Conservation (phyloP, 1,140 invertebrate species). For the Neodiprion lecontei region DNA sequence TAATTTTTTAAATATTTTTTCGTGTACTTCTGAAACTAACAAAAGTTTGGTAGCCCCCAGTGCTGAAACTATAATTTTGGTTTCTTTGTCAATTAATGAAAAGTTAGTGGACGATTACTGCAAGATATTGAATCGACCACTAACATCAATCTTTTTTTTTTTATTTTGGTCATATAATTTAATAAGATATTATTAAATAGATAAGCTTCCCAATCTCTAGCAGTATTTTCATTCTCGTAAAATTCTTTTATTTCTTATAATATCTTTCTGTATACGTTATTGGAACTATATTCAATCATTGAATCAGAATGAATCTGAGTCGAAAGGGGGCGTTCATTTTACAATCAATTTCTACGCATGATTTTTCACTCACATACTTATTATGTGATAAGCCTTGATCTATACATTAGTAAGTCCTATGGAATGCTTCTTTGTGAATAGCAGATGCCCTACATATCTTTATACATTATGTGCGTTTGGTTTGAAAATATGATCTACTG, state of each 20-base stretch:
- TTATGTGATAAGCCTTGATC: not conserved
- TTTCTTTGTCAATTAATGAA: too few relatives aligned
- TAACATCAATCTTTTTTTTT: not conserved
- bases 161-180: too few relatives aligned
- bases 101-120: too few relatives aligned
- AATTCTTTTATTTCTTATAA: not conserved
- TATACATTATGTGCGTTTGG: not conserved
- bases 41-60: too few relatives aligned
- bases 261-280: not conserved
- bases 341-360: not conserved
- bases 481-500: not conserved
- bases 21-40: too few relatives aligned
- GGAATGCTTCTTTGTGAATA: not conserved
- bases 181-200: too few relatives aligned
- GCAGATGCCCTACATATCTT: conserved; percentile 5
- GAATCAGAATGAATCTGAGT: not conserved
- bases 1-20: not conserved
- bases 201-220: not conserved
- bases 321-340: not conserved
- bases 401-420: not conserved
- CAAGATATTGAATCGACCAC: not conserved
- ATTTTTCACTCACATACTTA: not conserved
- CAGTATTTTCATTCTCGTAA: not conserved
- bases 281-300: not conserved
- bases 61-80: too few relatives aligned